phyloP scores from a whole-genome alignment of 2,888 invertebrate species.

The Tenthredo distinguenda region DNA sequence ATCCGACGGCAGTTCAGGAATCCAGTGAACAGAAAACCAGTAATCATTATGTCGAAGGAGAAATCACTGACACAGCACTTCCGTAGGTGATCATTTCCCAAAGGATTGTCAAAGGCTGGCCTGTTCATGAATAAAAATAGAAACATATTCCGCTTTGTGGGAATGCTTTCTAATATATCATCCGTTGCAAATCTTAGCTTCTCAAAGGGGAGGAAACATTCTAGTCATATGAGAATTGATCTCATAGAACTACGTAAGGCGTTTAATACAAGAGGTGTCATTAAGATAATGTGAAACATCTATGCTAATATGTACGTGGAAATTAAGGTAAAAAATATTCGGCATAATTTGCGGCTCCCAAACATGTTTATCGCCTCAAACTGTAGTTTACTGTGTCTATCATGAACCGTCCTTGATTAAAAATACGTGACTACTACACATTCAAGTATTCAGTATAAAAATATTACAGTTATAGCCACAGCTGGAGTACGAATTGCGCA shows the following conservation, averaged over 20 bases:
- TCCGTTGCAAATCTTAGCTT: not conserved
- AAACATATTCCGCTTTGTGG: not conserved
- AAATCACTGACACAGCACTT: not conserved
- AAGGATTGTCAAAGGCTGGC: not conserved
- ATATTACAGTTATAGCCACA: not conserved
- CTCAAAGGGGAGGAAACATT: not conserved
- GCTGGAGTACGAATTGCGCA: not conserved
- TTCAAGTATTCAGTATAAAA: not conserved
- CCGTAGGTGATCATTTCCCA: not conserved
- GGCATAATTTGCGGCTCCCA: not conserved
- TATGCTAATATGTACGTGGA: no score
- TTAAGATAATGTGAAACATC: no score
- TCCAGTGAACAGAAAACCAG: not conserved
- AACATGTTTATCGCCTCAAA: not conserved
- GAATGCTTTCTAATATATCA: not conserved
- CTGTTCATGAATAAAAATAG: not conserved
- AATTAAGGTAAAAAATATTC: no score
- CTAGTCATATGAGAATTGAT: not conserved
- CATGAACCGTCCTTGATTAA: not conserved
- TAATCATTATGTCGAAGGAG: not conserved
- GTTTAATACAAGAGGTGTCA: not conserved
- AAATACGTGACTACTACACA: not conserved
- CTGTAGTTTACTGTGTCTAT: not conserved
- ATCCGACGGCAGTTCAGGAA: not conserved
- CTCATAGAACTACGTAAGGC: no score